A percentile compares a stretch with the other conserved stretches of the same genome.
Evolutionary conservation across 2,113 vertebrate species (phyloP).

Genomic region (Cyphomyrus discorhynchus): DNA sequence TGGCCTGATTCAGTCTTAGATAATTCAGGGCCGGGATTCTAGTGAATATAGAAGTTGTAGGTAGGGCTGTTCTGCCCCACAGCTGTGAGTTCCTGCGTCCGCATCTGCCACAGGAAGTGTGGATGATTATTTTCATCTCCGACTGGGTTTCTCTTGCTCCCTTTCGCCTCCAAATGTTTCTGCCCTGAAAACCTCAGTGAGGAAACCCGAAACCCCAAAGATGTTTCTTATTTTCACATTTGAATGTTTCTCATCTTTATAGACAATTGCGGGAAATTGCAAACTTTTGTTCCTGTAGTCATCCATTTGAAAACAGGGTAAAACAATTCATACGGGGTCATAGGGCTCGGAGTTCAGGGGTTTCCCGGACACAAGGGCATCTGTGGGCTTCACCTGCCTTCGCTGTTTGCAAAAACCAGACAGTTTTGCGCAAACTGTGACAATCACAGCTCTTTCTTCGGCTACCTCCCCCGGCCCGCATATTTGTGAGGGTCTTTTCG

Average conservation of each 20-base stretch:
- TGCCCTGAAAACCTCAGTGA: background rate
- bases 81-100: background rate
- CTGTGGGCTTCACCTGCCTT: slow-evolving; percentile 18
- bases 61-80: background rate
- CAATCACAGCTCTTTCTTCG: background rate
- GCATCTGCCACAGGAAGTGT: background rate
- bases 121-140: background rate
- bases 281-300: slow-evolving; percentile 12
- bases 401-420: slow-evolving; percentile 9
- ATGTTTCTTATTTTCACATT: slow-evolving; percentile 34
- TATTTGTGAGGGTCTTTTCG: background rate
- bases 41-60: background rate
- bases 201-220: slow-evolving; percentile 20
- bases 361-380: background rate
- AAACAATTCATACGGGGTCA: slow-evolving; percentile 20
- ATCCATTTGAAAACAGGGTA: slow-evolving; percentile 4
- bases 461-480: background rate
- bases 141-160: background rate
- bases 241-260: background rate
- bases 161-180: background rate
- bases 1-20: slow-evolving; percentile 16
- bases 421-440: slow-evolving; percentile 3
- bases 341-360: background rate
- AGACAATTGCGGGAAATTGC: slow-evolving; percentile 23
- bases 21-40: slow-evolving; percentile 21